Evolutionary conservation across 2,797 vertebrate species (phyloP), one percentile per base, ranked within the genome.

Genomic region (Chloroceryle inda): DNA sequence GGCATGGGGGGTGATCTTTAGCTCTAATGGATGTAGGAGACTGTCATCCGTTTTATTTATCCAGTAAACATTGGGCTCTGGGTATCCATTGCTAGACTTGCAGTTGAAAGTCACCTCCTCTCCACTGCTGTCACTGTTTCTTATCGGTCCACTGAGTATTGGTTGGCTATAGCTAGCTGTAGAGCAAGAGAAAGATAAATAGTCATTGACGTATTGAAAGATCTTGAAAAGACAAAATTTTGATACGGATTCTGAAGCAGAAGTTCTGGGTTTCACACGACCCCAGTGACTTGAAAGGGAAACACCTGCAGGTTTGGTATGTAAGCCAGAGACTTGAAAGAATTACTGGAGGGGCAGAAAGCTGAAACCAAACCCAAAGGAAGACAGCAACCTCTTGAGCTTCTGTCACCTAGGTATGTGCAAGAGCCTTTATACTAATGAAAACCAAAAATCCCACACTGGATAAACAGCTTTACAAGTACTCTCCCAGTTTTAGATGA

Each of bases 101-200:
- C 98, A 98, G 16, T 45, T 97, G 88, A 98, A 97, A 33, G 76
- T 97, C 58, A 97, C 79, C 66, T 95, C 95, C 38, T 93, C 86
- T 19, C n/a, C 96, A 44, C 27, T 6, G 31, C 81, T 63, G 9
- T 47, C 5, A 14, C 5, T 26, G 16, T 84, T 96, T 42, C 20
- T 38, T 37, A 61, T 29, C 1, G 92, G 96, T 3, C 82, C 47
- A 6, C 73, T 95, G 80, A 98, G 95, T 52, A 97, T 26, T 0
- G 98, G 98, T 27, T 93, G 62, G 83, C 97, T 98, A 56, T 97
- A 98, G 64, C 97, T 97, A 2, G 96, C 98, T 98, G 92, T 27
- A 27, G 75, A 77, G 45, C 19, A 68, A 44, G 38, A 72, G 40
- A 42, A 56, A 59, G 68, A 38, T 4, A 79, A 87, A 80, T 4